Percentiles rank a stretch among this genome's conserved stretches.
These are phyloP conservation scores for Gerris lacustris DNA, from an alignment of 2,888 invertebrate genomes.

Conservation along the genomic window DNA sequence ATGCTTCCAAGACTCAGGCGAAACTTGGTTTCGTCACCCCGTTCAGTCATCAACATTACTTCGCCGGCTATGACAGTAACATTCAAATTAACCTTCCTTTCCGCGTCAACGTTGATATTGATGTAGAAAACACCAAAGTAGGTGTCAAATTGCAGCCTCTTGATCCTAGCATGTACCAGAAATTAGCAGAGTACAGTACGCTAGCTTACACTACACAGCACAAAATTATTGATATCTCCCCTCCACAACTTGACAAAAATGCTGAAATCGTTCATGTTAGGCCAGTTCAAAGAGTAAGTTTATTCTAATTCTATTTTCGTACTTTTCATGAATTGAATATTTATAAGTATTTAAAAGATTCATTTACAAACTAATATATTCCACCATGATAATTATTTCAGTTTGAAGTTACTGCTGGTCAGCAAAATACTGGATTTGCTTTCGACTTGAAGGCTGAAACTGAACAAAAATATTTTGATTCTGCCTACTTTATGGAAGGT, in stretches of 20 bases:
- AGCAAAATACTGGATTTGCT: conserved; percentile 40
- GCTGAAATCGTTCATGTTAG: conserved; percentile 20
- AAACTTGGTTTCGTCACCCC: conserved; percentile 54
- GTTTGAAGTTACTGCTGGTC: conserved; percentile 22
- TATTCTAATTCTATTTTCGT: too few species aligned
- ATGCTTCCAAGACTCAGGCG: conserved; percentile 46
- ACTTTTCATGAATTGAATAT: too few species aligned
- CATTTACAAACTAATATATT: conserved; percentile 9
- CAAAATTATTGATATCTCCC: conserved; percentile 44
- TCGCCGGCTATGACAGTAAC: conserved; percentile 50
- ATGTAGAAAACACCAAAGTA: conserved; percentile 40
- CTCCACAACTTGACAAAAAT: conserved; percentile 34
- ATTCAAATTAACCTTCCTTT: conserved; percentile 48
- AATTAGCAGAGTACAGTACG: conserved; percentile 48
- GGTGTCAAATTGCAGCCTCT: conserved; percentile 42
- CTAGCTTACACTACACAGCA: conserved; percentile 51
- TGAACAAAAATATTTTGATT: conserved; percentile 40
- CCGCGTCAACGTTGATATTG: conserved; percentile 39
- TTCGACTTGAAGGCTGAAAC: conserved; percentile 45
- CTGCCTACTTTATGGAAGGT: conserved; percentile 34
- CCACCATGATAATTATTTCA: conserved; percentile 6
- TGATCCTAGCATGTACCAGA: conserved; percentile 41
- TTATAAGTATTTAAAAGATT: conserved; percentile 10
- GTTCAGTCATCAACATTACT: conserved; percentile 44
- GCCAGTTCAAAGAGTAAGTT: conserved; percentile 10